Evolutionary conservation across 2,113 vertebrate species (phyloP).

Genomic region (Elaphurus davidianus): DNA sequence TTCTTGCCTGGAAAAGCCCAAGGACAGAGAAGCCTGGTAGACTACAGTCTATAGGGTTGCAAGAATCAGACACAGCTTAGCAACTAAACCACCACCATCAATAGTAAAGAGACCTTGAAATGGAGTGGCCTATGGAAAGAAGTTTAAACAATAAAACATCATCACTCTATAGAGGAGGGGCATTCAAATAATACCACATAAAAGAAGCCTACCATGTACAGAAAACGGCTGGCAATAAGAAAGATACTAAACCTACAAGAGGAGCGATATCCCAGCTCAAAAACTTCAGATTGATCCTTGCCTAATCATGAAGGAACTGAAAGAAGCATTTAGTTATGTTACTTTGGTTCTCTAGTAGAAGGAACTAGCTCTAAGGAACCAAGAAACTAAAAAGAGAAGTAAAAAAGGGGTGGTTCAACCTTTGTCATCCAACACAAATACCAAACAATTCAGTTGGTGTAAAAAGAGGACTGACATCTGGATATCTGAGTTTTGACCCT

Average conservation of each 20-base stretch:
- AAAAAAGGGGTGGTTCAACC: conserved; percentile 55
- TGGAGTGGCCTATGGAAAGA: neutral
- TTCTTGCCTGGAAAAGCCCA: neutral
- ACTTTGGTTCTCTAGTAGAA: conserved; percentile 50
- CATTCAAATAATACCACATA: neutral
- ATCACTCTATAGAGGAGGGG: neutral
- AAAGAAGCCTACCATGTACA: neutral
- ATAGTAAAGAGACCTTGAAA: neutral
- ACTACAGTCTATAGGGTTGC: neutral
- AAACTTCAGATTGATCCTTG: conserved; percentile 41
- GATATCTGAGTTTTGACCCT: neutral
- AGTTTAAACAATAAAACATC: neutral
- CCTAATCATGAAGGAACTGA: conserved; percentile 67
- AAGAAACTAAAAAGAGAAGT: conserved; percentile 70
- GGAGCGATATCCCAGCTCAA: neutral
- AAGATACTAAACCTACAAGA: neutral
- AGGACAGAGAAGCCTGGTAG: neutral
- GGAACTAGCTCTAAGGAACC: conserved; percentile 72
- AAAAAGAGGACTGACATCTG: neutral
- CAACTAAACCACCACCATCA: neutral
- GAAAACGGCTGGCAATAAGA: neutral
- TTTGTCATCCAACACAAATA: conserved; percentile 38
- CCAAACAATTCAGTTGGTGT: neutral
- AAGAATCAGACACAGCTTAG: neutral
- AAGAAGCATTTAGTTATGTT: conserved; percentile 57